Conservation (phyloP, 2,888 invertebrate species). For the Amphipyra tragopoginis region DNA sequence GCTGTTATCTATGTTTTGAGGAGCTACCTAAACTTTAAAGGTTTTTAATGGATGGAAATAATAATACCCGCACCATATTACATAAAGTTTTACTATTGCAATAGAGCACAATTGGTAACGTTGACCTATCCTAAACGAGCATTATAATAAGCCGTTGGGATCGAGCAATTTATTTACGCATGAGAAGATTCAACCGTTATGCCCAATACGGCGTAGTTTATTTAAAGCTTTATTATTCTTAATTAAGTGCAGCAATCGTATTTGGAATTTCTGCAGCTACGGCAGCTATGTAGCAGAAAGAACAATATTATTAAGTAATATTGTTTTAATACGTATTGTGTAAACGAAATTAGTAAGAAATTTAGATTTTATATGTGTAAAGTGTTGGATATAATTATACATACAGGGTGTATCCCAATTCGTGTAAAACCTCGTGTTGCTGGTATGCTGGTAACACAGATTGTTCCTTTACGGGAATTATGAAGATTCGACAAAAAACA, state of each 20-base stretch:
- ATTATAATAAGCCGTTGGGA: slow-evolving; percentile 20
- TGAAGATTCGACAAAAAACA: too few species aligned
- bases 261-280: slow-evolving; percentile 17
- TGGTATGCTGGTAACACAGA: too few species aligned
- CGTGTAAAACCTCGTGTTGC: too few species aligned
- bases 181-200: slow-evolving; percentile 17
- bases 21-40: background rate
- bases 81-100: slow-evolving; percentile 1
- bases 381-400: too few species aligned
- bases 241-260: slow-evolving; percentile 9
- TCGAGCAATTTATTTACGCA: slow-evolving; percentile 24
- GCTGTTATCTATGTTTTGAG: background rate
- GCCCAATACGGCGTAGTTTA: slow-evolving; percentile 29
- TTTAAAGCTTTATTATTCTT: slow-evolving; percentile 19
- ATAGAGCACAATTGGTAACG: slow-evolving; percentile 1
- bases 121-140: slow-evolving; percentile 32
- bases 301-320: too few species aligned
- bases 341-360: too few species aligned
- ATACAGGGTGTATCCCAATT: too few species aligned
- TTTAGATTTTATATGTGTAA: too few species aligned
- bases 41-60: background rate
- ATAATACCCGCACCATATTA: background rate
- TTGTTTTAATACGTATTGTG: too few species aligned
- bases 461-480: too few species aligned
- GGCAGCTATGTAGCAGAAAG: too few species aligned